Evolutionary conservation across 2,113 vertebrate genomes (phyloP), one percentile per base, ranked within the genome.

Genomic region (Coptodon rendalli): DNA sequence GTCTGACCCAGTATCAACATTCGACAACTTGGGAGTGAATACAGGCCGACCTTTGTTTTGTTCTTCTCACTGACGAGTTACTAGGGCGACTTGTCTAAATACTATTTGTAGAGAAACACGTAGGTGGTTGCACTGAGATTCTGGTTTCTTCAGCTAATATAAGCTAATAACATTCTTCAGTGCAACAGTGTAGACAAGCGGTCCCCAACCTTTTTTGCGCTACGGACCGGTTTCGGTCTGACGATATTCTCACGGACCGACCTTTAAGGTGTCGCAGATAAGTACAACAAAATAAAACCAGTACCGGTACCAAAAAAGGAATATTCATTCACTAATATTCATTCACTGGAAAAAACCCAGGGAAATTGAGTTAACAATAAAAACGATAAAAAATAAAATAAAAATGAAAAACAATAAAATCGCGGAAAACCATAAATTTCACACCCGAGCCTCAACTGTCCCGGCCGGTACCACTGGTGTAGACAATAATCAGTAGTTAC

Each of bases 391-490:
- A 31, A 59, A 59, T 6, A 0, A 1, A 61, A 61, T 19, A 34
- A 61, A 57, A 61, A 61, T 19, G 16, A 61, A 34, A 34, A 61
- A 29, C 59, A 34, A 10, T 61, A 34, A 34, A 61, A 34, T 10
- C 1, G 5, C 14, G 34, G 57, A 61, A 61, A 61, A 34, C 29
- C 57, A 61, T 61, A 0, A 1, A 63, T 34, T 63, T 63, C 59
- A 34, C 29, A 63, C 9, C 16, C 3, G 2, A 63, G 29, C 29
- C 16, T 34, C 59, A 63, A 16, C 31, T 36, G 16, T 63, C 0
- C 29, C 0, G 1, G 59, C 59, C 0, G 0, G 9, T 63, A 19
- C 59, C 59, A 63, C 59, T 11, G 31, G 52, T n/a, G 17, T 7
- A 34, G 16, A 4, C 2, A 48, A 71, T 66, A 34, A 54, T 19